phyloP scores from a whole-genome alignment of 1,140 invertebrate genomes.

The Neodiprion pinetum region DNA sequence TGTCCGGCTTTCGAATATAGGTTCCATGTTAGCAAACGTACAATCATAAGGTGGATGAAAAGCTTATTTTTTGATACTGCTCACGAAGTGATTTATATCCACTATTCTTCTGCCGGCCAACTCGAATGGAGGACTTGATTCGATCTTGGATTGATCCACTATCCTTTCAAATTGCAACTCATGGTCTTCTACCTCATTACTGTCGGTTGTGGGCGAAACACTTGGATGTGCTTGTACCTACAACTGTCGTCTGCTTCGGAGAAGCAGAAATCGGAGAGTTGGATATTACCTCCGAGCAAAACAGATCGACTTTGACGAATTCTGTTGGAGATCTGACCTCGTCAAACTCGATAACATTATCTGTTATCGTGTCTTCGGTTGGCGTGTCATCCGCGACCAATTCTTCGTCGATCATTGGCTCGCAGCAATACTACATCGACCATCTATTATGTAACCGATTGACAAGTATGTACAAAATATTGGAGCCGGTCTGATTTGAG shows the following conservation, averaged over 20 bases:
- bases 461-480: background rate
- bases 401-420: background rate
- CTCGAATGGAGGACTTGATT: constrained; percentile 7
- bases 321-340: background rate
- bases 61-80: constrained; percentile 9
- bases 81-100: constrained; percentile 26
- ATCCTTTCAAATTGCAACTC: background rate
- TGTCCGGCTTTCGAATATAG: constrained; percentile 13
- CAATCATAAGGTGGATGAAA: constrained; percentile 10
- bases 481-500: background rate
- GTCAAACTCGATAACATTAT: constrained; percentile 1
- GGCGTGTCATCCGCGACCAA: background rate
- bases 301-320: background rate
- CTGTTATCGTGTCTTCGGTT: background rate
- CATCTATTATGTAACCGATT: background rate
- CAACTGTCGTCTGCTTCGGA: background rate
- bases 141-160: background rate
- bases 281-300: constrained; percentile 2
- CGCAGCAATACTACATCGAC: background rate
- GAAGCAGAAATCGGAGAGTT: background rate
- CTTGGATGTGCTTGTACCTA: background rate
- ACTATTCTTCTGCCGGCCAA: constrained; percentile 23
- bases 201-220: background rate
- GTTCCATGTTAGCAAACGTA: constrained; percentile 13
- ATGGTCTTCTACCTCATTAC: background rate